phyloP scores from a whole-genome alignment of 2,113 vertebrate species.

The Syngnathus scovelli region DNA sequence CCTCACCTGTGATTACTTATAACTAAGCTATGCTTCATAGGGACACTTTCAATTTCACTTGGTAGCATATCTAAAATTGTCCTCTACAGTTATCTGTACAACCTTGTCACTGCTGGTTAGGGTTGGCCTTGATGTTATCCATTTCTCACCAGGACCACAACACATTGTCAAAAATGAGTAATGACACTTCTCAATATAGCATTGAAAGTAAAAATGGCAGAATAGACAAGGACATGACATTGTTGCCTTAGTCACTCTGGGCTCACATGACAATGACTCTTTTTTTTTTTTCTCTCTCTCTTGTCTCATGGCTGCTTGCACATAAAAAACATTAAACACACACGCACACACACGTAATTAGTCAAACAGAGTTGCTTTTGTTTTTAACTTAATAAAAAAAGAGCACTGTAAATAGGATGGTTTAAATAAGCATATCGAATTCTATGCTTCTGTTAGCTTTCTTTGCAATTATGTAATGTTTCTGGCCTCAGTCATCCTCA shows the following conservation, averaged over 20 bases:
- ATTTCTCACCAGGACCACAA: constrained; percentile 45
- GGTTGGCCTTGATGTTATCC: constrained; percentile 47
- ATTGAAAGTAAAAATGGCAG: constrained; percentile 58
- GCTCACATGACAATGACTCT: constrained; percentile 26
- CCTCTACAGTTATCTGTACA: not conserved
- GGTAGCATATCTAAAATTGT: not conserved
- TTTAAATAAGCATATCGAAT: not conserved
- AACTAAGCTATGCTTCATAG: constrained; percentile 10
- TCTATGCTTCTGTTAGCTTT: too few relatives aligned
- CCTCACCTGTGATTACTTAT: not conserved
- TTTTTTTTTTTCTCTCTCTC: not conserved
- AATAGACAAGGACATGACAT: constrained; percentile 63
- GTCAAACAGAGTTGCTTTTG: too few relatives aligned
- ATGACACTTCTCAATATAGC: constrained; percentile 62
- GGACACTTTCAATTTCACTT: not conserved
- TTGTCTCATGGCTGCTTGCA: not conserved
- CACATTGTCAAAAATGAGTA: constrained; percentile 60
- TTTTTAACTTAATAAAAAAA: too few relatives aligned
- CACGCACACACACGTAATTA: not conserved
- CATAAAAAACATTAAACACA: not conserved
- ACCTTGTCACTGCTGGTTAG: constrained; percentile 2
- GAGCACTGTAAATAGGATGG: not conserved
- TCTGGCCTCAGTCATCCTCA: too few relatives aligned
- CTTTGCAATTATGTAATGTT: too few relatives aligned
- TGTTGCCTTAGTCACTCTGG: constrained; percentile 39